Conservation (phyloP, 2,888 invertebrate genomes). For the Drosophila anomalata region DNA sequence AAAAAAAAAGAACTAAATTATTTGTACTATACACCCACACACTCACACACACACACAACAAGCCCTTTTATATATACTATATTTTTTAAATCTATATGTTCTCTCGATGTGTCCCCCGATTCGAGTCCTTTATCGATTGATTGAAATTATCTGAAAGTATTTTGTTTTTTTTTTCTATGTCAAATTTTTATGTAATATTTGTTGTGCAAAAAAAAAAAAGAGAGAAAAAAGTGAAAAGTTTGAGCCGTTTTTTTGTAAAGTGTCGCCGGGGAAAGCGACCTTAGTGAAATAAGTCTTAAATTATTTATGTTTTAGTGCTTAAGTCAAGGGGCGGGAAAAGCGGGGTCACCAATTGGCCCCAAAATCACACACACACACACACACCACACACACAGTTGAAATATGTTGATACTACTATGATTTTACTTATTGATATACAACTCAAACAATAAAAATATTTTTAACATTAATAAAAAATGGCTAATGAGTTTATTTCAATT, state of each 20-base stretch:
- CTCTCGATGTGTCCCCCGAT: conserved; percentile 10
- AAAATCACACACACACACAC: conserved; percentile 1
- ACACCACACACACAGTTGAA: conserved; percentile 33
- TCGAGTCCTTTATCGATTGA: conserved; percentile 35
- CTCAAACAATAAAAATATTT: conserved; percentile 39
- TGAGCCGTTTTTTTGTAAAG: conserved; percentile 26
- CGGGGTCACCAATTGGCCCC: conserved; percentile 1
- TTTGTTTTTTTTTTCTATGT: conserved; percentile 35
- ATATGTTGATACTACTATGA: conserved; percentile 55
- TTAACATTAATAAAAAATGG: conserved; percentile 25
- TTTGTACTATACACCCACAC: conserved; percentile 30
- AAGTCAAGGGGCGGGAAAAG: conserved; percentile 35
- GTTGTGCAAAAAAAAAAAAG: conserved; percentile 10
- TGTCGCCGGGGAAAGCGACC: conserved; percentile 13
- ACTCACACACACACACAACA: neutral
- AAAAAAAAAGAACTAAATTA: conserved; percentile 31
- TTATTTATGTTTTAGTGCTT: conserved; percentile 65
- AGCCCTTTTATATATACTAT: conserved; percentile 1
- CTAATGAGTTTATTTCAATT: too few relatives aligned
- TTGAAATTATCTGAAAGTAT: conserved; percentile 68
- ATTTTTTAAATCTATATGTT: conserved; percentile 21
- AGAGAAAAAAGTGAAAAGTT: neutral
- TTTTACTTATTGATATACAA: conserved; percentile 58
- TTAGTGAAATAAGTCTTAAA: conserved; percentile 56
- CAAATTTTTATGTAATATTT: conserved; percentile 15